phyloP scores from a whole-genome alignment of 2,113 vertebrate species.

The Neomonachus schauinslandi region DNA sequence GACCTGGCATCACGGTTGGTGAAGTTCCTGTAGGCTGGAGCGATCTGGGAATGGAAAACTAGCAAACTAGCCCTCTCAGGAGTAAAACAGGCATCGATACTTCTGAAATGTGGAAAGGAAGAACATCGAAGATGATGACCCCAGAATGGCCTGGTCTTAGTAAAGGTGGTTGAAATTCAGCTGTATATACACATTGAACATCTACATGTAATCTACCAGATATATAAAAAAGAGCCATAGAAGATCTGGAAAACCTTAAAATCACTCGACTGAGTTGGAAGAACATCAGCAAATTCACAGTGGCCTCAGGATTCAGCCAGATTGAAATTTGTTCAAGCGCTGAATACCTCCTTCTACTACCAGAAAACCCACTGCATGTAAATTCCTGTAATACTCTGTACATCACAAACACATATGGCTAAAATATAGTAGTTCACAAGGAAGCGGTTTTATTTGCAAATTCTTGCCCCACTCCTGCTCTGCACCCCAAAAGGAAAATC shows the following conservation, averaged over 20 bases:
- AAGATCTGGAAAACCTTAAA: conserved; percentile 85
- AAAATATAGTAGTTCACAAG: conserved; percentile 80
- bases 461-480: conserved; percentile 68
- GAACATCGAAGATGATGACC: conserved; percentile 57
- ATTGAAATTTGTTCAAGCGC: conserved; percentile 22
- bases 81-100: conserved; percentile 79
- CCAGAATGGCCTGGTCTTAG: conserved; percentile 70
- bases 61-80: conserved; percentile 79
- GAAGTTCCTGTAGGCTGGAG: conserved; percentile 79
- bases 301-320: conserved; percentile 63
- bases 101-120: conserved; percentile 68
- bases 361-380: background rate
- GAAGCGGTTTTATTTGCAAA: conserved; percentile 71
- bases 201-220: conserved; percentile 83
- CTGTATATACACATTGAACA: conserved; percentile 81
- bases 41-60: conserved; percentile 76
- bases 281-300: conserved; percentile 71
- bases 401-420: conserved; percentile 80
- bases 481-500: conserved; percentile 54
- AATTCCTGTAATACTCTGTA: background rate
- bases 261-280: conserved; percentile 78
- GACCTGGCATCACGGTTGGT: conserved; percentile 86
- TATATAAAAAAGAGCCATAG: conserved; percentile 78
- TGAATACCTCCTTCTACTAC: background rate
- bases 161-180: conserved; percentile 79